Evolutionary conservation across 2,113 vertebrate species (phyloP).

Genomic region (Turnix velox): DNA sequence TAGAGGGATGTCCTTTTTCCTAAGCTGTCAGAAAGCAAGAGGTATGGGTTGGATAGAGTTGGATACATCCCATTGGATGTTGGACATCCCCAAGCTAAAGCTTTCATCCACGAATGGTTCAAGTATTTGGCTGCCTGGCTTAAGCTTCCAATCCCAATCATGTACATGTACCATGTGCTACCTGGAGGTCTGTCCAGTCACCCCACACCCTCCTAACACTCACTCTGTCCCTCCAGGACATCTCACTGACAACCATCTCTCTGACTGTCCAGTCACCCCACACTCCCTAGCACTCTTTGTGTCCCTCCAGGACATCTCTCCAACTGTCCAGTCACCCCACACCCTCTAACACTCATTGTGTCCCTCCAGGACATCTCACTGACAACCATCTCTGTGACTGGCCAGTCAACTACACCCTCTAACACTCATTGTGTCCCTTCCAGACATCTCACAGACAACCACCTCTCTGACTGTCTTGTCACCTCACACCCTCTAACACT

Average conservation of each 20-base stretch:
- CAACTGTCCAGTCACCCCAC: fast-evolving
- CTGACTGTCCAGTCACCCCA: fast-evolving
- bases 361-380: constrained; percentile 82
- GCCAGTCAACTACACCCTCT: too few relatives aligned
- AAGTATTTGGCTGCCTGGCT: neutral
- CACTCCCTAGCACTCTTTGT: neutral
- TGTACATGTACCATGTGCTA: fast-evolving
- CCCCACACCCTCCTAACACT: neutral
- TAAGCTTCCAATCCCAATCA: neutral
- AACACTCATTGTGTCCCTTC: neutral
- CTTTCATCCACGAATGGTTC: neutral
- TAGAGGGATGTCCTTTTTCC: too few relatives aligned
- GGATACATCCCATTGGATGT: neutral
- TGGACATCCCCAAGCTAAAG: neutral
- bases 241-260: too few relatives aligned
- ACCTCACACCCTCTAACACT: too few relatives aligned
- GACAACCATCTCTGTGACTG: constrained; percentile 81
- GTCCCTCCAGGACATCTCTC: constrained; percentile 7
- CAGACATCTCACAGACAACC: constrained; percentile 91
- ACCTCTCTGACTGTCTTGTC: constrained; percentile 87
- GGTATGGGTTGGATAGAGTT: neutral
- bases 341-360: neutral
- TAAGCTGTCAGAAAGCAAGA: neutral
- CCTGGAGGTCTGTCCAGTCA: neutral
- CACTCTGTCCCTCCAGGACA: neutral